These are phyloP conservation scores for Temnothorax curvispinosus DNA, from an alignment of 1,140 invertebrate genomes.

Conservation along the genomic window DNA sequence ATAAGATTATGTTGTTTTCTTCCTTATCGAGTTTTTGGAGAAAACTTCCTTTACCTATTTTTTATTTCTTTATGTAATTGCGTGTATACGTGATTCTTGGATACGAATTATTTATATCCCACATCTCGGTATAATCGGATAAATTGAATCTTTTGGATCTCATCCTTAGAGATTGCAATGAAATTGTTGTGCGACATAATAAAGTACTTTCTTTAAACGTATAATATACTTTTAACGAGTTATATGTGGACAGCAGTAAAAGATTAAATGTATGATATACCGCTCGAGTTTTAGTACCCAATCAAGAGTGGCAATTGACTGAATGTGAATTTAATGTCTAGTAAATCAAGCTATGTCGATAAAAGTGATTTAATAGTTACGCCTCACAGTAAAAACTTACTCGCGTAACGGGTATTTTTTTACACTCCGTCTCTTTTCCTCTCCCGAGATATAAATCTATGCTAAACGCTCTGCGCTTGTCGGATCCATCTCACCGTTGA, in stretches of 20 bases:
- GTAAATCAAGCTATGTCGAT: constrained; percentile 15
- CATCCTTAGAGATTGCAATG: background rate
- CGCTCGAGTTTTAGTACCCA: constrained; percentile 20
- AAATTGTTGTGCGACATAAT: background rate
- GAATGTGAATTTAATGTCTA: constrained; percentile 5
- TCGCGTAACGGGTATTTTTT: background rate
- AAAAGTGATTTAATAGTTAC: constrained; percentile 35
- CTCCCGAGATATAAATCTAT: constrained; percentile 34
- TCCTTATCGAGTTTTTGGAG: background rate
- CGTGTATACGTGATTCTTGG: background rate
- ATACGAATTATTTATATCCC: background rate
- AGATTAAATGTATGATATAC: constrained; percentile 2
- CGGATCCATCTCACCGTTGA: background rate
- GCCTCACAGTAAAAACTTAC: background rate
- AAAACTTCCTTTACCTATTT: background rate
- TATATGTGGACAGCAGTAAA: background rate
- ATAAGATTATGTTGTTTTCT: constrained; percentile 16
- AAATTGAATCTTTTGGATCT: background rate
- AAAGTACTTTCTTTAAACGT: background rate
- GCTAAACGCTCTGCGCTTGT: background rate
- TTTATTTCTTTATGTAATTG: background rate
- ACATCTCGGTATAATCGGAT: background rate
- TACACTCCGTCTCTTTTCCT: background rate
- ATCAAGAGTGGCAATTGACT: constrained; percentile 33
- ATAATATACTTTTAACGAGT: background rate